Percentiles rank a stretch among this genome's conserved stretches.
phyloP scores from a whole-genome alignment of 2,113 vertebrate species.

The Syrrhaptes paradoxus region DNA sequence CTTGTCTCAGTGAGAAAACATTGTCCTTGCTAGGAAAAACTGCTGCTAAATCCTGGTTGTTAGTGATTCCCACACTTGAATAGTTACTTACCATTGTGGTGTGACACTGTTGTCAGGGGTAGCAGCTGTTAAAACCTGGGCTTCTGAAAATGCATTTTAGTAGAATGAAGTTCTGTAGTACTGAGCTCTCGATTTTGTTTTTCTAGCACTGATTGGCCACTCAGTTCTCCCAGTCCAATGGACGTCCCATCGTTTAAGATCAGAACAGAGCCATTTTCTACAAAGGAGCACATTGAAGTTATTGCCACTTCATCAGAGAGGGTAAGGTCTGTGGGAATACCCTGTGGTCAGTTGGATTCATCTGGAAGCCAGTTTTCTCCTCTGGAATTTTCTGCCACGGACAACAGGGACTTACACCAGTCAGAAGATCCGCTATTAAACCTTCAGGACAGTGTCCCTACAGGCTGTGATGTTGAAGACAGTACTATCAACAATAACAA shows the following conservation, averaged over 20 bases:
- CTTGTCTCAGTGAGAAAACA: background rate
- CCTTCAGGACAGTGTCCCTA: constrained; percentile 82
- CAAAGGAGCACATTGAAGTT: constrained; percentile 74
- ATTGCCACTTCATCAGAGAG: constrained; percentile 57
- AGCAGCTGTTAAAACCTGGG: background rate
- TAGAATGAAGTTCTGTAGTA: background rate
- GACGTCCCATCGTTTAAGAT: constrained; percentile 92
- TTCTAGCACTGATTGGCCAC: constrained; percentile 89
- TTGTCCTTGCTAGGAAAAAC: background rate
- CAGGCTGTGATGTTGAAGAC: constrained; percentile 78
- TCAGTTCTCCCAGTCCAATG: constrained; percentile 90
- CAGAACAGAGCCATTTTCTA: constrained; percentile 80
- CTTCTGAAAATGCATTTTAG: background rate
- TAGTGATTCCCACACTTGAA: background rate
- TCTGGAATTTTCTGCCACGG: constrained; percentile 55
- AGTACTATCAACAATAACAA: constrained; percentile 76
- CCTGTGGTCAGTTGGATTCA: constrained; percentile 71
- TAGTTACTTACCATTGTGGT: background rate
- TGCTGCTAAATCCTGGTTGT: background rate
- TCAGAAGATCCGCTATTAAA: constrained; percentile 36
- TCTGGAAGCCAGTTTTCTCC: constrained; percentile 73
- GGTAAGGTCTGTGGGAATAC: constrained; percentile 62
- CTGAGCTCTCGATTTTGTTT: background rate
- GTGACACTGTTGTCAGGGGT: background rate
- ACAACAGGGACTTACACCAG: constrained; percentile 27